Evolutionary conservation across 2,113 vertebrate genomes (phyloP).

Genomic region (Ceyx margarethae): DNA sequence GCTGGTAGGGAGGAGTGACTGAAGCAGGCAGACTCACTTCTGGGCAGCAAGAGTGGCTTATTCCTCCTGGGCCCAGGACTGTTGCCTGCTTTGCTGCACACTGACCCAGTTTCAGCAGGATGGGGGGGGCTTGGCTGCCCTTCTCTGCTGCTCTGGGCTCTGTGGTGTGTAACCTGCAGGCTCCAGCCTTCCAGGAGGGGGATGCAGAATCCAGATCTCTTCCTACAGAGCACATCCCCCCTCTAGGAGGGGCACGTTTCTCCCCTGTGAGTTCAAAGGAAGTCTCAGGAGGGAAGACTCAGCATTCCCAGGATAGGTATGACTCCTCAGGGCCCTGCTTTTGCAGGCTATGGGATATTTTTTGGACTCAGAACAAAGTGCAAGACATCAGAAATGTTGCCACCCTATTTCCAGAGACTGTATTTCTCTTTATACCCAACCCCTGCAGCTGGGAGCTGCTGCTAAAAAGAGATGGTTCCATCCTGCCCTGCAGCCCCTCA

Average conservation of each 20-base stretch:
- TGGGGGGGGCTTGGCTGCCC: not conserved
- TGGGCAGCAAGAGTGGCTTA: not conserved
- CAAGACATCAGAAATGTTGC: not conserved
- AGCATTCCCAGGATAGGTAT: not conserved
- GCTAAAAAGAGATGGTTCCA: not conserved
- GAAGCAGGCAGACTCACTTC: not conserved
- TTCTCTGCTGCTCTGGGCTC: not conserved
- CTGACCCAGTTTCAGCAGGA: not conserved
- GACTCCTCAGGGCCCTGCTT: not conserved
- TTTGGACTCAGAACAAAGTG: not conserved
- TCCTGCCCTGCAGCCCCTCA: not conserved
- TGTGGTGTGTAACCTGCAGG: not conserved
- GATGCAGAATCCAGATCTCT: not conserved
- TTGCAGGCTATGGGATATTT: not conserved
- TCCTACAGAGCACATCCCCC: not conserved
- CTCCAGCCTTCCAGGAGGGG: not conserved
- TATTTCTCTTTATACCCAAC: not conserved
- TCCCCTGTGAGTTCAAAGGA: not conserved
- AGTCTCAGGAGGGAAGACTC: not conserved
- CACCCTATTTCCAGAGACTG: not conserved
- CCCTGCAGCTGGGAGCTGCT: not conserved
- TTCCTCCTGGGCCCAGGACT: not conserved
- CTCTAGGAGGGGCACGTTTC: not conserved
- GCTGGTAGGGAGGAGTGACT: not conserved
- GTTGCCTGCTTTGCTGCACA: not conserved